phyloP scores from a whole-genome alignment of 2,113 vertebrate genomes.

The Coregonus clupeaformis region DNA sequence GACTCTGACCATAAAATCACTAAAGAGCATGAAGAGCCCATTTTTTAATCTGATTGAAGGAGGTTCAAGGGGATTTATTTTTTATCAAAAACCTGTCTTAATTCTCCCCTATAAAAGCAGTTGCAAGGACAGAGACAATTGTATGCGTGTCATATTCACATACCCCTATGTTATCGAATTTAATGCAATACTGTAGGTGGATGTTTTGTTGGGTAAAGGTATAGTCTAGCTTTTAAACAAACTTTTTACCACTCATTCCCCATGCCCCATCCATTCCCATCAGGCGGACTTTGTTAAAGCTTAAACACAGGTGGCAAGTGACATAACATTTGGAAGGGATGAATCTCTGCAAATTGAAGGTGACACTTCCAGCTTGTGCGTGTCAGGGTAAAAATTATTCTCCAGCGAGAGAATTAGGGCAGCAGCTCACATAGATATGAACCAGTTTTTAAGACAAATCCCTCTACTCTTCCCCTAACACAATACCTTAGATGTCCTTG shows the following conservation, averaged over 20 bases:
- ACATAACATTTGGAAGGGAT: slow-evolving; percentile 45
- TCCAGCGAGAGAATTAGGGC: slow-evolving; percentile 51
- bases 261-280: slow-evolving; percentile 21
- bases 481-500: slow-evolving; percentile 58
- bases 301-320: slow-evolving; percentile 47
- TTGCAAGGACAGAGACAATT: too few species aligned
- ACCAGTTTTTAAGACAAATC: slow-evolving; percentile 57
- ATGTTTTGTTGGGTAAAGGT: neutral
- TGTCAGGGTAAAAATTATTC: slow-evolving; percentile 62
- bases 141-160: too few species aligned
- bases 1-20: too few species aligned
- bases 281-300: slow-evolving; percentile 42
- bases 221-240: slow-evolving; percentile 51
- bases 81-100: too few species aligned
- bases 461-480: slow-evolving; percentile 45
- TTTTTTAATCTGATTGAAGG: too few species aligned
- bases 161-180: too few species aligned
- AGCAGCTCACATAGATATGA: slow-evolving; percentile 58
- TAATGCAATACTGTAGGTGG: too few species aligned
- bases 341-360: slow-evolving; percentile 6
- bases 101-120: too few species aligned
- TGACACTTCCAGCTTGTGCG: slow-evolving; percentile 66
- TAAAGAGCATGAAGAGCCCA: too few species aligned
- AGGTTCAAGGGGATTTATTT: too few species aligned
- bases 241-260: slow-evolving; percentile 42